A percentile compares a stretch with the other conserved stretches of the same genome.
These are phyloP conservation scores for Dynastes tityus DNA, from an alignment of 2,888 invertebrate species.

Conservation along the genomic window DNA sequence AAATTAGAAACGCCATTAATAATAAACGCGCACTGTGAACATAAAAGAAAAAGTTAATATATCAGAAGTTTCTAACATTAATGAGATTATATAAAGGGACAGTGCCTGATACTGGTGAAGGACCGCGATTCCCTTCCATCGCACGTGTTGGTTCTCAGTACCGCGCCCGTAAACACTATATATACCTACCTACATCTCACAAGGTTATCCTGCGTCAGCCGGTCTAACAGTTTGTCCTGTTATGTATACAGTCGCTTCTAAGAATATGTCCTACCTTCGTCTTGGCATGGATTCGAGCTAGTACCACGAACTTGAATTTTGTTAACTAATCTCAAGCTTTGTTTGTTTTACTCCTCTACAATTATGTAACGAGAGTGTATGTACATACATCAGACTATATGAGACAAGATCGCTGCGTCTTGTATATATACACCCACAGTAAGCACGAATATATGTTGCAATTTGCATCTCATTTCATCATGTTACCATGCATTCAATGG, in stretches of 20 bases:
- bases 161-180: conserved; percentile 6
- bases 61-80: conserved; percentile 19
- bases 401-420: too few relatives aligned
- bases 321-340: conserved; percentile 16
- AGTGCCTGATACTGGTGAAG: conserved; percentile 3
- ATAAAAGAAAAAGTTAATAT: conserved; percentile 14
- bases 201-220: conserved; percentile 21
- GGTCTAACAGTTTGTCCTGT: conserved; percentile 3
- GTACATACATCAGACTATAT: too few relatives aligned
- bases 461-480: too few relatives aligned
- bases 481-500: too few relatives aligned
- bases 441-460: too few relatives aligned
- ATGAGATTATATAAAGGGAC: conserved; percentile 14
- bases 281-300: conserved; percentile 9
- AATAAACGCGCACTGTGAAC: not conserved
- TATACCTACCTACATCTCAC: not conserved
- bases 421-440: too few relatives aligned
- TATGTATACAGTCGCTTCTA: not conserved
- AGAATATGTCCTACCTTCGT: conserved; percentile 40
- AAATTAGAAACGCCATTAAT: conserved; percentile 3
- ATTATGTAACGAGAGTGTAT: too few relatives aligned
- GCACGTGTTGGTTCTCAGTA: conserved; percentile 31
- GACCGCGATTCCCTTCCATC: not conserved
- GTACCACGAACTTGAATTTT: conserved; percentile 14
- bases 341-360: not conserved